A percentile compares a stretch with the other conserved stretches of the same genome.
Evolutionary conservation across 2,888 invertebrate genomes (phyloP).

Genomic region (Cryptosula pallasiana): DNA sequence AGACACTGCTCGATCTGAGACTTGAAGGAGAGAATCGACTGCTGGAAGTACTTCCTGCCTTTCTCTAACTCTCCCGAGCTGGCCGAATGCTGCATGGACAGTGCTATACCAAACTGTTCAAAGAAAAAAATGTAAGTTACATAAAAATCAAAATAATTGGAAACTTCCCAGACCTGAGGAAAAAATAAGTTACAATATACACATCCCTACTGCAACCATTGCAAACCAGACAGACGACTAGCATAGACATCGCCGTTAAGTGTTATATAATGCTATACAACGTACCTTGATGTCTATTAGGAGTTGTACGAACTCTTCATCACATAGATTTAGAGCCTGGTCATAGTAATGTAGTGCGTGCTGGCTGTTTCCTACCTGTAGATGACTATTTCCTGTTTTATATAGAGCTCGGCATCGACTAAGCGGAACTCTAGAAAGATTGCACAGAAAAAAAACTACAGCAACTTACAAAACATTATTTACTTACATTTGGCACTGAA

Average conservation of each 20-base stretch:
- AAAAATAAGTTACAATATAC: too few relatives aligned
- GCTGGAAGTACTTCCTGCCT: slow-evolving; percentile 37
- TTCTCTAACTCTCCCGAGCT: slow-evolving; percentile 41
- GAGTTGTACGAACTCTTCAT: slow-evolving; percentile 18
- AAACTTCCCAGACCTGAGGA: too few relatives aligned
- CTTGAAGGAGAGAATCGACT: slow-evolving; percentile 30
- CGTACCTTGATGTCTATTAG: slow-evolving; percentile 7
- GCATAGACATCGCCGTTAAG: too few relatives aligned
- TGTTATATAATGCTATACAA: too few relatives aligned
- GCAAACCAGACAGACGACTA: too few relatives aligned
- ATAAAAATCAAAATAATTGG: too few relatives aligned
- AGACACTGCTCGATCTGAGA: background rate
- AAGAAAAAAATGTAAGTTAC: too few relatives aligned
- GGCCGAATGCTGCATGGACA: slow-evolving; percentile 41
- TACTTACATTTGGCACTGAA: background rate
- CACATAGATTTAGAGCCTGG: slow-evolving; percentile 34
- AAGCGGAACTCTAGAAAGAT: background rate
- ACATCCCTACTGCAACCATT: too few relatives aligned
- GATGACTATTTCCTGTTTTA: slow-evolving; percentile 40
- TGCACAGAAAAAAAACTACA: background rate
- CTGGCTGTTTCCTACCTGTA: slow-evolving; percentile 39
- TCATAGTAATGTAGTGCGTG: slow-evolving; percentile 42
- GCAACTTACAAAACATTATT: background rate
- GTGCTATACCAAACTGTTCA: slow-evolving; percentile 40
- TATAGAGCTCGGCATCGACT: background rate